Evolutionary conservation across 2,113 vertebrate species (phyloP).

Genomic region (Lanius ludovicianus): DNA sequence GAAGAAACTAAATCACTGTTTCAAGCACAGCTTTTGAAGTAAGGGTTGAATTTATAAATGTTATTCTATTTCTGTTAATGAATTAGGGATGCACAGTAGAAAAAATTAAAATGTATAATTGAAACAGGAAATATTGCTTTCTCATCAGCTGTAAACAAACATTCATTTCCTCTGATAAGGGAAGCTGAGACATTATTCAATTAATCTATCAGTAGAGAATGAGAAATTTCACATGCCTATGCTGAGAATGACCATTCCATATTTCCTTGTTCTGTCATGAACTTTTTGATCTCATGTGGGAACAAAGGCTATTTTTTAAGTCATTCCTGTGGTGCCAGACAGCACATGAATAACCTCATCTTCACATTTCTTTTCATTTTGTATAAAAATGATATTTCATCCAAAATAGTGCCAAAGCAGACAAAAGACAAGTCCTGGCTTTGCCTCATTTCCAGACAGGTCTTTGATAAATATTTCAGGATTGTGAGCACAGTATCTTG

Average conservation of each 20-base stretch:
- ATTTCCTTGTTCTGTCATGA: not conserved
- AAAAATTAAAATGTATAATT: not conserved
- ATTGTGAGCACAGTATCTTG: not conserved
- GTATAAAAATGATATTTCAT: not conserved
- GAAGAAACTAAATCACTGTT: not conserved
- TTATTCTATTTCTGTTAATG: not conserved
- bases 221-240: not conserved
- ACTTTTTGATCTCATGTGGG: not conserved
- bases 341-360: not conserved
- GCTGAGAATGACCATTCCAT: not conserved
- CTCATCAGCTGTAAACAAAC: not conserved
- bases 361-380: not conserved
- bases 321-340: not conserved
- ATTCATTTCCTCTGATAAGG: not conserved
- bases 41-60: not conserved
- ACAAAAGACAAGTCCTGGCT: not conserved
- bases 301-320: not conserved
- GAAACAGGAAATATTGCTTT: not conserved
- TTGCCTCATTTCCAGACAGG: not conserved
- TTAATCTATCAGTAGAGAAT: not conserved
- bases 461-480: not conserved
- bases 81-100: not conserved
- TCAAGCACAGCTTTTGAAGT: not conserved
- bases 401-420: not conserved
- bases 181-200: not conserved